Percentiles rank a stretch among this genome's conserved stretches.
phyloP scores from a whole-genome alignment of 2,797 vertebrate genomes.

The Manis javanica region DNA sequence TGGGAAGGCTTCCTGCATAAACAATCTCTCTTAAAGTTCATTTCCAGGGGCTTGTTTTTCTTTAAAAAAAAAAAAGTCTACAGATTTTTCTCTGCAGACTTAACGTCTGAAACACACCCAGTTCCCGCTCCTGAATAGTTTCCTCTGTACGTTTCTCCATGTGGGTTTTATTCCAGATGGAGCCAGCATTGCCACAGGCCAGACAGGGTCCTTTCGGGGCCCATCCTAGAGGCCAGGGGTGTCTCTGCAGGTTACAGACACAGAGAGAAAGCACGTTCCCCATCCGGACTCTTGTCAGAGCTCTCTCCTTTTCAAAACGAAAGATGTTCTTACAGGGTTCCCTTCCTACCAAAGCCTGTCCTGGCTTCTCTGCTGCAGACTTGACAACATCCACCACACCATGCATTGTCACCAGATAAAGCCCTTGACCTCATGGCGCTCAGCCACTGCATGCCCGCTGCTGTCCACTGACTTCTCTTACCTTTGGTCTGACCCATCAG shows the following conservation, averaged over 20 bases:
- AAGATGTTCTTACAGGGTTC: neutral
- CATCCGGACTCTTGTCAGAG: neutral
- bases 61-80: conserved; percentile 49
- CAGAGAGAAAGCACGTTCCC: neutral
- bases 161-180: conserved; percentile 69
- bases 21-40: conserved; percentile 49
- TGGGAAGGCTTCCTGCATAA: conserved; percentile 62
- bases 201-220: neutral
- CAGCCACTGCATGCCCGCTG: accelerated
- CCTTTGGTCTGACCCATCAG: neutral
- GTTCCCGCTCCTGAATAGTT: conserved; percentile 69
- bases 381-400: neutral
- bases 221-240: neutral
- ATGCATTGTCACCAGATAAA: accelerated
- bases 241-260: neutral
- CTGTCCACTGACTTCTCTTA: neutral
- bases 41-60: conserved; percentile 74
- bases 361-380: neutral
- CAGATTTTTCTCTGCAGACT: conserved; percentile 79
- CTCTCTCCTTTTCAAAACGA: neutral
- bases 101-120: conserved; percentile 81
- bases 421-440: accelerated
- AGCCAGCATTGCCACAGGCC: conserved; percentile 46
- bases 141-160: conserved; percentile 75
- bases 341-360: neutral